Evolutionary conservation across 2,888 invertebrate species (phyloP).

Genomic region (Cheiracanthium punctorium): DNA sequence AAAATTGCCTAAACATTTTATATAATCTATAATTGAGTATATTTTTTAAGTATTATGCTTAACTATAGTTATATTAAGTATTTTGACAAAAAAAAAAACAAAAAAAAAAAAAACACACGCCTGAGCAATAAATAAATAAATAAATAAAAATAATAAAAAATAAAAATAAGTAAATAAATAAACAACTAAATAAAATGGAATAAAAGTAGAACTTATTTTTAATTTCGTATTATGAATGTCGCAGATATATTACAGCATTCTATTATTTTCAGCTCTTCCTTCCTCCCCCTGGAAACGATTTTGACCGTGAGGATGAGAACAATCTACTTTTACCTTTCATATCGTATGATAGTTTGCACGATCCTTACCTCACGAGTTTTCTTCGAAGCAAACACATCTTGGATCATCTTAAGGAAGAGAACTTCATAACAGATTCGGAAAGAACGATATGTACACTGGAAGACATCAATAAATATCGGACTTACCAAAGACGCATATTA

Average conservation of each 20-base stretch:
- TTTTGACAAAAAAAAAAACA: not conserved
- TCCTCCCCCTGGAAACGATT: not conserved
- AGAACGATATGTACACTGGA: not conserved
- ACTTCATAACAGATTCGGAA: constrained; percentile 19
- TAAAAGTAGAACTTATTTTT: no score
- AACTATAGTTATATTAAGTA: no score
- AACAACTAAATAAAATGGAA: no score
- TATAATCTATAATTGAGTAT: no score
- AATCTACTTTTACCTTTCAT: not conserved
- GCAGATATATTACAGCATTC: no score
- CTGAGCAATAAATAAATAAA: no score
- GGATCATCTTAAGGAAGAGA: constrained; percentile 21
- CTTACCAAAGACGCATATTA: constrained; percentile 23
- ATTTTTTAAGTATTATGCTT: no score
- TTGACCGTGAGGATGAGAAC: constrained; percentile 21
- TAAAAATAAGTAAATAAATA: no score
- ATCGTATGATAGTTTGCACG: constrained; percentile 36
- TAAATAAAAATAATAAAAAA: no score
- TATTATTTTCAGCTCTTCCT: constrained; percentile 21
- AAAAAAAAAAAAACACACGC: not conserved
- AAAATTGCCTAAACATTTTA: no score
- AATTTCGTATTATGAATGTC: no score
- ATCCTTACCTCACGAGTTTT: constrained; percentile 54
- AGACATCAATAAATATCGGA: constrained; percentile 42
- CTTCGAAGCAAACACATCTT: constrained; percentile 25